Conservation (phyloP, 2,888 invertebrate species). For the Phyto melanocephala region DNA sequence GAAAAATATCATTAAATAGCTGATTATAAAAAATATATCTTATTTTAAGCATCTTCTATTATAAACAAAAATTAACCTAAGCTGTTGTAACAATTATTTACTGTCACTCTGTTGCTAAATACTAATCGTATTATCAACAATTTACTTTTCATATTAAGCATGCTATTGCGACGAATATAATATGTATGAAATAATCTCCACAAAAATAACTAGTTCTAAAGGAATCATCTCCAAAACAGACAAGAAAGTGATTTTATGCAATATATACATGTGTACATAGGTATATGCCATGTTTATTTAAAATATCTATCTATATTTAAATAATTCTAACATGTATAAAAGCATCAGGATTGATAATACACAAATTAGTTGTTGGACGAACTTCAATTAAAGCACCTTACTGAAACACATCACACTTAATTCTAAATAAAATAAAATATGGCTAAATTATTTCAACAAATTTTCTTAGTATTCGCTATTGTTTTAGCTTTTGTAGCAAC, state of each 20-base stretch:
- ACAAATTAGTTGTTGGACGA: conserved; percentile 17
- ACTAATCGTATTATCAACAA: not conserved
- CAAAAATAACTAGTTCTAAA: not conserved
- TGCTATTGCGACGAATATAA: not conserved
- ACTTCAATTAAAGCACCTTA: not conserved
- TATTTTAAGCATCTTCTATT: too few species aligned
- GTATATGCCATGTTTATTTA: not conserved
- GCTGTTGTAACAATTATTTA: not conserved
- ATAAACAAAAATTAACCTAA: too few species aligned
- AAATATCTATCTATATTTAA: not conserved
- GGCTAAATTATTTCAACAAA: conserved; percentile 42
- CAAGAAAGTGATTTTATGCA: not conserved
- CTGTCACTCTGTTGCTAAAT: not conserved
- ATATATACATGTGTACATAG: not conserved
- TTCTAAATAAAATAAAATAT: conserved; percentile 1
- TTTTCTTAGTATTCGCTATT: conserved; percentile 29
- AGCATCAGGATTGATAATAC: not conserved
- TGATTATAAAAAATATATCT: too few species aligned
- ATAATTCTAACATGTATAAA: conserved; percentile 1
- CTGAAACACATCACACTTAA: not conserved
- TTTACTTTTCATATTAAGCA: not conserved
- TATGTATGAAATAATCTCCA: not conserved
- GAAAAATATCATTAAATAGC: too few species aligned
- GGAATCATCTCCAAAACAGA: not conserved
- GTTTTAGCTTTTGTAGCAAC: not conserved